A percentile compares a stretch with the other conserved stretches of the same genome.
Evolutionary conservation across 2,888 invertebrate species (phyloP).

Genomic region (Nasonovia ribisnigri): DNA sequence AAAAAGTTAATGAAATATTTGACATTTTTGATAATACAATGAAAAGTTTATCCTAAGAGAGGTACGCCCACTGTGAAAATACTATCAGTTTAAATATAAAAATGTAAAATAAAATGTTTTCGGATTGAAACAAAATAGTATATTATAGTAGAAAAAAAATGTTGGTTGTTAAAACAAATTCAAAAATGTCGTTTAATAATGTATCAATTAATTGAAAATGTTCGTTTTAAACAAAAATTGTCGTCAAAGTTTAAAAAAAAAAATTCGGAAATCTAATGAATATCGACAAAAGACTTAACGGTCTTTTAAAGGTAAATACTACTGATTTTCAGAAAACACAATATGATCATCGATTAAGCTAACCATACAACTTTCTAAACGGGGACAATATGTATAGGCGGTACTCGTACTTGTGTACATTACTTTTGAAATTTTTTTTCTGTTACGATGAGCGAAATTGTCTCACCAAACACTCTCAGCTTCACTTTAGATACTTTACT

Average conservation of each 20-base stretch:
- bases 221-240: background rate
- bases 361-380: background rate
- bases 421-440: background rate
- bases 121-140: background rate
- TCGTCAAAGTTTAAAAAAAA: too few species aligned
- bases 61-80: background rate
- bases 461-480: background rate
- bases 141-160: background rate
- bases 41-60: background rate
- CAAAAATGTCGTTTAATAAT: background rate
- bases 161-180: background rate
- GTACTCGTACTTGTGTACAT: background rate
- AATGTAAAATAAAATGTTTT: background rate
- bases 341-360: background rate
- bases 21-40: background rate
- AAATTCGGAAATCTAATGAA: too few species aligned
- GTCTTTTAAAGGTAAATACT: background rate
- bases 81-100: background rate
- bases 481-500: background rate
- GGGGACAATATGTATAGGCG: background rate
- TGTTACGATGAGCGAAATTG: background rate
- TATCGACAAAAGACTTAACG: background rate
- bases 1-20: background rate
- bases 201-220: background rate
- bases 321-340: background rate